A percentile compares a stretch with the other conserved stretches of the same genome.
These are phyloP conservation scores for Oxyura jamaicensis DNA, from an alignment of 2,113 vertebrate genomes.

Conservation along the genomic window DNA sequence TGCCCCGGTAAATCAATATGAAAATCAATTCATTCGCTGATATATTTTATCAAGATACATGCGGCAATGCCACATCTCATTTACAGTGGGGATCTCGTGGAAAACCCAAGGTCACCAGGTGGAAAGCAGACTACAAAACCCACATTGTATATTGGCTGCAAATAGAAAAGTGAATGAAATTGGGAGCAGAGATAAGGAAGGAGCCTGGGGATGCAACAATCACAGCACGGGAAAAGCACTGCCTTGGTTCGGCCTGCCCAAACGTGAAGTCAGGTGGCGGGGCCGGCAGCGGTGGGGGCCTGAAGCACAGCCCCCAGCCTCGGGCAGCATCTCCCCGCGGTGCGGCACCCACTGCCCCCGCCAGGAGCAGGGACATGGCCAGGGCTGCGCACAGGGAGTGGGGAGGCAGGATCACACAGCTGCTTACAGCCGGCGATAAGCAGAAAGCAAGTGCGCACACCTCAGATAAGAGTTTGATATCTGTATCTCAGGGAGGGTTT, in stretches of 20 bases:
- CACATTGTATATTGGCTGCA: background rate
- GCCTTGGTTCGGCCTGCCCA: slow-evolving; percentile 14
- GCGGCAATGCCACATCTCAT: slow-evolving; percentile 62
- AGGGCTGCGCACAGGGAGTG: too few species aligned
- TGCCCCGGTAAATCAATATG: slow-evolving; percentile 39
- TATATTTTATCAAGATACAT: slow-evolving; percentile 68
- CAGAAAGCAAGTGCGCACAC: background rate
- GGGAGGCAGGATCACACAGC: background rate
- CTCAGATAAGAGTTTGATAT: background rate
- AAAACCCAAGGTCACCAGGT: slow-evolving; percentile 64
- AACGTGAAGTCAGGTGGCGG: slow-evolving; percentile 9
- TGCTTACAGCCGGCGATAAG: background rate
- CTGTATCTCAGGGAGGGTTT: background rate
- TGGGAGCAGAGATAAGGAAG: slow-evolving; percentile 22
- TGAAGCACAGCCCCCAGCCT: background rate
- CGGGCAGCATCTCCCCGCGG: background rate
- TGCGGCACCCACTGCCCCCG: background rate
- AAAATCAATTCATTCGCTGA: slow-evolving; percentile 69
- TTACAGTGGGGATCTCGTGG: background rate
- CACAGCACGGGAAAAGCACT: background rate
- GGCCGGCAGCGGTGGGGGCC: background rate
- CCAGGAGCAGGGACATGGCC: too few species aligned
- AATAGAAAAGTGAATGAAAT: slow-evolving; percentile 70
- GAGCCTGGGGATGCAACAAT: slow-evolving; percentile 61
- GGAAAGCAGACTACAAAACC: background rate